A percentile compares a stretch with the other conserved stretches of the same genome.
phyloP scores from a whole-genome alignment of 2,113 vertebrate species.

The Acrocephalus kingi region DNA sequence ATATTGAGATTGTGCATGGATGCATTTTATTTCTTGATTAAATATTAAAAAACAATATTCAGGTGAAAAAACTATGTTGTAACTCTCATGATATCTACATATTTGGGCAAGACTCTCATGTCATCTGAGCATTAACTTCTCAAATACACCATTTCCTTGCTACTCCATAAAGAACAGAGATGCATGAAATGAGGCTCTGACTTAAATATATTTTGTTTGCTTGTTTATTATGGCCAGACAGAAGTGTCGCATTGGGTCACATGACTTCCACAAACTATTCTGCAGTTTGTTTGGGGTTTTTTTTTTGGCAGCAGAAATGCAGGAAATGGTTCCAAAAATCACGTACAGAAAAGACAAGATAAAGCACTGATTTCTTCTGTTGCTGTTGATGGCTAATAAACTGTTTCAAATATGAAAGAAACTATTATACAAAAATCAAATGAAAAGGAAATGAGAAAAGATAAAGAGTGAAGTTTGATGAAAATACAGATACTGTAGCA shows the following conservation, averaged over 20 bases:
- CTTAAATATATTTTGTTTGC: neutral
- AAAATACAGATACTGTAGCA: neutral
- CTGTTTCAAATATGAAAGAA: neutral
- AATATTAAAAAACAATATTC: neutral
- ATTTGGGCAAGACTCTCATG: neutral
- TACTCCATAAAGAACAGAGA: neutral
- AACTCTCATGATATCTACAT: neutral
- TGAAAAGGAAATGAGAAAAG: constrained; percentile 3
- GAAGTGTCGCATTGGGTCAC: neutral
- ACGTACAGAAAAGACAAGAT: neutral
- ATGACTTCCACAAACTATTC: neutral
- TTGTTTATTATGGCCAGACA: neutral
- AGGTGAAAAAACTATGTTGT: neutral
- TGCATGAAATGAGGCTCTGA: neutral
- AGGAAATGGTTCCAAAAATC: neutral
- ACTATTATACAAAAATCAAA: neutral
- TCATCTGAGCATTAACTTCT: neutral
- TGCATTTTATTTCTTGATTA: neutral
- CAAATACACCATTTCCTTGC: neutral
- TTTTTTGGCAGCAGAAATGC: neutral
- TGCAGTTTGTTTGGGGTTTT: accelerated
- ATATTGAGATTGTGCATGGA: neutral
- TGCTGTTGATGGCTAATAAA: neutral
- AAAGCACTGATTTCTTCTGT: neutral
- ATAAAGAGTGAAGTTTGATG: neutral